Evolutionary conservation across 2,113 vertebrate species (phyloP), one percentile per base, ranked within the genome.

Genomic region (Urocitellus parryii): DNA sequence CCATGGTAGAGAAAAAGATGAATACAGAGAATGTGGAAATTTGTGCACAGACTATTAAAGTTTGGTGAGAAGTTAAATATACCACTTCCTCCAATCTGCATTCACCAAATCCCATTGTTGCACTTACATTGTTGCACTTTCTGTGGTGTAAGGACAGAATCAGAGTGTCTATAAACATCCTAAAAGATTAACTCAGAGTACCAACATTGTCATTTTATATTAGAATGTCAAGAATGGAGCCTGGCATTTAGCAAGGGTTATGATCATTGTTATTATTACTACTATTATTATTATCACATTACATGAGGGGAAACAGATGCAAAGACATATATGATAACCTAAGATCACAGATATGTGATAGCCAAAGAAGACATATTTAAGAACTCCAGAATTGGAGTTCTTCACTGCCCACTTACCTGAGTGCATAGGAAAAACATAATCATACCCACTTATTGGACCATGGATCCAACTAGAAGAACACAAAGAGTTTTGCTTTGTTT

Each of bases 201-300:
- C 29, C 56, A 42, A 32, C 25, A 56, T 7, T 22, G 37, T 8
- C 4, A n/a, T n/a, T 65, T 70, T 65, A 65, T 17, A 72, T 24
- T 74, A 78, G 86, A 91, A 82, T 22, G 18, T 7, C 32, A 56
- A 79, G 61, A 88, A 85, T 10, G 27, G 29, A 73, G 24, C 3
- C 61, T 91, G 13, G 39, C 34, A 29, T 51, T 86, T 48, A 58
- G 7, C 42, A 90, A 76, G 34, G 94, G 24, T 22, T 58, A 5
- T 25, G 12, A 32, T 78, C 24, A 32, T 24, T 58, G 5, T 16
- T 13, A 29, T 4, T 39, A 25, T 24, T 73, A 8, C 34, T 34
- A 12, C 2, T 29, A 2, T 13, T 22, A 25, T 18, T 32, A 32
- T 39, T 3, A 7, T 61, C 39, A 5, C 17, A 6, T 2, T n/a